phyloP scores from a whole-genome alignment of 2,797 vertebrate species.

The Platalea minor region DNA sequence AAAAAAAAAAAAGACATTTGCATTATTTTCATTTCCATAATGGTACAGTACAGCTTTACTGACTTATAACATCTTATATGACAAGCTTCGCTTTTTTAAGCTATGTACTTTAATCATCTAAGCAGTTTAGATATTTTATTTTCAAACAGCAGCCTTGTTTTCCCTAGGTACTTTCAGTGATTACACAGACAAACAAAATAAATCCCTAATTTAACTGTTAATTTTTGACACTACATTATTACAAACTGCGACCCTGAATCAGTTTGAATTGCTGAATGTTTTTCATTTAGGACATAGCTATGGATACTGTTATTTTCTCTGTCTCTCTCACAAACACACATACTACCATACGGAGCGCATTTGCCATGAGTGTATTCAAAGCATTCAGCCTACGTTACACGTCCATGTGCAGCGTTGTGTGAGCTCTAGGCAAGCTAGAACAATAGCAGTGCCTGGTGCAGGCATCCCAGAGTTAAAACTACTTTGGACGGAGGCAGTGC shows the following conservation, averaged over 20 bases:
- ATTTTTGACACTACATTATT: slow-evolving; percentile 8
- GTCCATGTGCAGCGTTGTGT: fast-evolving
- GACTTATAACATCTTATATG: background rate
- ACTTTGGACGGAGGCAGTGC: background rate
- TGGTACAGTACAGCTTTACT: background rate
- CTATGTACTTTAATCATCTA: background rate
- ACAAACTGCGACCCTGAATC: background rate
- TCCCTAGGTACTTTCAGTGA: background rate
- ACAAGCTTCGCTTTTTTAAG: background rate
- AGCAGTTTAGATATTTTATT: background rate
- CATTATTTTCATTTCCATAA: background rate
- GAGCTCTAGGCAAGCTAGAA: background rate
- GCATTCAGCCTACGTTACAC: background rate
- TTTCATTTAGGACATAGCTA: background rate
- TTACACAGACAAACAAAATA: background rate
- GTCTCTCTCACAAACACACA: background rate
- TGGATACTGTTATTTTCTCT: background rate
- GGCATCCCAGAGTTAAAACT: background rate
- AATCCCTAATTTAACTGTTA: slow-evolving; percentile 3
- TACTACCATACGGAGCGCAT: background rate
- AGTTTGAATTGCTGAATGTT: background rate
- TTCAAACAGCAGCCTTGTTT: background rate
- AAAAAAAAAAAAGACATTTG: background rate
- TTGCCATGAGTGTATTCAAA: background rate
- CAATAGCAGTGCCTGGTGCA: background rate